Evolutionary conservation across 2,797 vertebrate genomes (phyloP).

Genomic region (Gymnoscopelus microlampas): DNA sequence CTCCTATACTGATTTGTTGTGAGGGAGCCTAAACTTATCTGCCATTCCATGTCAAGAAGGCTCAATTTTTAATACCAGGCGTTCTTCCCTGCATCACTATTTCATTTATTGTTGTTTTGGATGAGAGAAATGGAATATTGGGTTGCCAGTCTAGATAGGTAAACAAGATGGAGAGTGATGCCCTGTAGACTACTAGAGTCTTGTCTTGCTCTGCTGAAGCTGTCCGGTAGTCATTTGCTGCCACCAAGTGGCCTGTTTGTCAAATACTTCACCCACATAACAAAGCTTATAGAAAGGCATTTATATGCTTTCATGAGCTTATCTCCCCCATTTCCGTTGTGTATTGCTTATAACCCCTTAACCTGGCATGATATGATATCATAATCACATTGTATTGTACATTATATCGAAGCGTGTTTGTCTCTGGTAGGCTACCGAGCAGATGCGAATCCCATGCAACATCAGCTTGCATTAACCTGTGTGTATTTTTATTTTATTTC

Average conservation of each 20-base stretch:
- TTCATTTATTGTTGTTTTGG: constrained; percentile 43
- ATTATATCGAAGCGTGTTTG: neutral
- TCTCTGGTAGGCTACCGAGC: neutral
- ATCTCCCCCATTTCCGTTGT: neutral
- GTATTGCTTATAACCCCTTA: too few relatives aligned
- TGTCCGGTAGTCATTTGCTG: constrained; percentile 63
- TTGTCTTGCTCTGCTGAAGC: neutral
- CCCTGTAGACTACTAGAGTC: constrained; percentile 14
- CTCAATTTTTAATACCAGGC: constrained; percentile 29
- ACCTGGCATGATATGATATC: neutral
- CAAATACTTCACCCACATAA: neutral
- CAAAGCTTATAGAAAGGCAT: neutral
- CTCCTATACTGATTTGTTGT: constrained; percentile 15
- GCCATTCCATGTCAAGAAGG: constrained; percentile 7
- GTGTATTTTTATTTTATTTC: too few relatives aligned
- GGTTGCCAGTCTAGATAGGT: constrained; percentile 28
- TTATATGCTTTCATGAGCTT: neutral
- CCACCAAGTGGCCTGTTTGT: constrained; percentile 68
- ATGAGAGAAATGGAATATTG: constrained; percentile 42
- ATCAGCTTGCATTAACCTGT: constrained; percentile 5
- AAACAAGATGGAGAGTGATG: constrained; percentile 68
- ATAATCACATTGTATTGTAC: neutral
- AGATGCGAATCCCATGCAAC: constrained; percentile 18
- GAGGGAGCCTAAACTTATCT: constrained; percentile 7
- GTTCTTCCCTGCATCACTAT: constrained; percentile 33